Evolutionary conservation across 2,888 invertebrate genomes (phyloP).

Genomic region (Arctia plantaginis): DNA sequence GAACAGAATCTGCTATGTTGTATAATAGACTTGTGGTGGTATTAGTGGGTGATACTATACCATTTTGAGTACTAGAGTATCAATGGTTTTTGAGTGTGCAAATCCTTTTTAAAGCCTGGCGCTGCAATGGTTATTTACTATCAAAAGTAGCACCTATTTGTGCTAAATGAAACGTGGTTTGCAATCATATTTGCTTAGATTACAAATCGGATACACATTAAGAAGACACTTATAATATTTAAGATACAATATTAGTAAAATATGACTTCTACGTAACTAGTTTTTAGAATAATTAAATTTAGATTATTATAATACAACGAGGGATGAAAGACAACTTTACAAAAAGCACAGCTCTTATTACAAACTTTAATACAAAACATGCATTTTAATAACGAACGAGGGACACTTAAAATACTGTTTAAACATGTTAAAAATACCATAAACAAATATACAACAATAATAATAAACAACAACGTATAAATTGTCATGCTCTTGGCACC

Average conservation of each 20-base stretch:
- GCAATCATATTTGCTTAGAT: neutral
- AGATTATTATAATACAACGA: slow-evolving; percentile 58
- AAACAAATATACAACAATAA: slow-evolving; percentile 34
- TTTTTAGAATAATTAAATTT: neutral
- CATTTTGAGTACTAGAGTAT: too few relatives aligned
- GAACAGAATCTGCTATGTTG: too few relatives aligned
- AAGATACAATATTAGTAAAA: neutral
- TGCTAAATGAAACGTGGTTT: neutral
- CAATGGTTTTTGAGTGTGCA: too few relatives aligned
- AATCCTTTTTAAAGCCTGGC: too few relatives aligned
- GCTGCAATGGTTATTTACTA: neutral
- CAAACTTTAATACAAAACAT: slow-evolving; percentile 47
- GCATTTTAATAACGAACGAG: slow-evolving; percentile 49
- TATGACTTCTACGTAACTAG: neutral
- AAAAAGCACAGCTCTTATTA: slow-evolving; percentile 80
- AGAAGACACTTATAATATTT: neutral
- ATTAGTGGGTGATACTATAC: too few relatives aligned
- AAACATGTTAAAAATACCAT: slow-evolving; percentile 49
- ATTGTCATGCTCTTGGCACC: slow-evolving; percentile 50
- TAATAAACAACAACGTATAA: slow-evolving; percentile 44
- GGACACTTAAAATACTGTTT: slow-evolving; percentile 48
- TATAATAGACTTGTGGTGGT: too few relatives aligned
- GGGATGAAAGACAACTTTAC: slow-evolving; percentile 77
- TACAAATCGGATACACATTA: neutral
- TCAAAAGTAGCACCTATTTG: neutral